Evolutionary conservation across 2,113 vertebrate species (phyloP).

Genomic region (Pteruthius melanotis): DNA sequence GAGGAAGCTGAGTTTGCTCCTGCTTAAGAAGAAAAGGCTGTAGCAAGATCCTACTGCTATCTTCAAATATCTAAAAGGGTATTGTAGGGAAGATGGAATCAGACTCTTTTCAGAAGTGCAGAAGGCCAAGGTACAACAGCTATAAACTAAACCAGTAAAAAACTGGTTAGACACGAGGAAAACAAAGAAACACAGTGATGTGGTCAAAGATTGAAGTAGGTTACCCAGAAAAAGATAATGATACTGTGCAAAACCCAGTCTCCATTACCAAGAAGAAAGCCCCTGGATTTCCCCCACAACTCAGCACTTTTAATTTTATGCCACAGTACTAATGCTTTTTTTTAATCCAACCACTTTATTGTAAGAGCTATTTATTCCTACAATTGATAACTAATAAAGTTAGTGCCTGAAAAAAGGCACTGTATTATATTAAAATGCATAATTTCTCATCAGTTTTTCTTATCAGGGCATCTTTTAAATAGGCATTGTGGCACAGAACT

Average conservation of each 20-base stretch:
- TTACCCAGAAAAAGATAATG: background rate
- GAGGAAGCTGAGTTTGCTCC: background rate
- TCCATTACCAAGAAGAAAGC: background rate
- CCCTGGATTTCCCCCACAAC: background rate
- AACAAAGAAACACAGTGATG: background rate
- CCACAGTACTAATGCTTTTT: background rate
- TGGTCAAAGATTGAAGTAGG: background rate
- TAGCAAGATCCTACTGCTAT: background rate
- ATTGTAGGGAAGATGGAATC: background rate
- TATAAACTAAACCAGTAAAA: background rate
- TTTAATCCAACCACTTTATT: background rate
- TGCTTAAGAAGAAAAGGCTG: background rate
- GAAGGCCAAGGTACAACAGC: background rate
- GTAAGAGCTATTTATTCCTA: background rate
- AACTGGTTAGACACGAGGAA: background rate
- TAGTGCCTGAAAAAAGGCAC: background rate
- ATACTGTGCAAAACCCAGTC: background rate
- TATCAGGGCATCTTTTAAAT: background rate
- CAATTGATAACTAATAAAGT: background rate
- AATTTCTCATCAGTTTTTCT: background rate
- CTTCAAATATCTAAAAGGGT: background rate
- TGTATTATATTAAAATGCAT: rapidly evolving
- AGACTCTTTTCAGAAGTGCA: background rate
- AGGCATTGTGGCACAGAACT: background rate
- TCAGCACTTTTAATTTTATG: background rate